Conservation (phyloP, 2,113 vertebrate species). For the Sorex fumeus region DNA sequence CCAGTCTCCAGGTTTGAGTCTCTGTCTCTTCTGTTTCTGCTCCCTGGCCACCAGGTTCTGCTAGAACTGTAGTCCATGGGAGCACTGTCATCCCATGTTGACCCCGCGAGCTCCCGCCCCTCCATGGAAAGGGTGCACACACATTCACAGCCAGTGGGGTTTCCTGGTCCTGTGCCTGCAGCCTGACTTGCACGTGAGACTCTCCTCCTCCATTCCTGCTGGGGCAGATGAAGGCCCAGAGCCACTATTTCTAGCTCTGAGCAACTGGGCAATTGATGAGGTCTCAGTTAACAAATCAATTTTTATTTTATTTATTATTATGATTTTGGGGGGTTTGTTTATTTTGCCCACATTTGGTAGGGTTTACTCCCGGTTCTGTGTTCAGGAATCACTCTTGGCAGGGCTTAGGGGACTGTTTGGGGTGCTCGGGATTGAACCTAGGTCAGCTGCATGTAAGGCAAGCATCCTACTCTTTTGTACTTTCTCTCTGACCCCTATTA, state of each 20-base stretch:
- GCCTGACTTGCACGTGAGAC: background rate
- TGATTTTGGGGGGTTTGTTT: no score
- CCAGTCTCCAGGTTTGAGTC: background rate
- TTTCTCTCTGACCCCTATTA: no score
- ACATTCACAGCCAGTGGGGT: background rate
- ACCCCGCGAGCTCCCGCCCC: background rate
- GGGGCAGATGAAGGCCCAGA: background rate
- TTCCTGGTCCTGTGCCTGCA: background rate
- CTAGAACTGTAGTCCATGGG: background rate
- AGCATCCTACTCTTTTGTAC: no score
- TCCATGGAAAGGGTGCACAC: background rate
- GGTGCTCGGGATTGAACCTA: no score
- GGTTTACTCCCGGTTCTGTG: no score
- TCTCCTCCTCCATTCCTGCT: background rate
- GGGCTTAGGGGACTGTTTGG: no score
- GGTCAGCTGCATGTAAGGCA: no score
- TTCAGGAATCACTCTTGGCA: no score
- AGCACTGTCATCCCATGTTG: no score
- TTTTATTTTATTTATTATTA: background rate
- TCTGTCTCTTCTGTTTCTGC: background rate
- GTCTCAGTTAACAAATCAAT: background rate
- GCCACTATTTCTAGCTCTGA: background rate
- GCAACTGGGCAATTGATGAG: no score
- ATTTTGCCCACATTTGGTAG: no score
- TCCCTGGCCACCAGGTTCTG: background rate